These are phyloP conservation scores for Dysdera silvatica DNA, from an alignment of 1,140 invertebrate genomes.

Conservation along the genomic window DNA sequence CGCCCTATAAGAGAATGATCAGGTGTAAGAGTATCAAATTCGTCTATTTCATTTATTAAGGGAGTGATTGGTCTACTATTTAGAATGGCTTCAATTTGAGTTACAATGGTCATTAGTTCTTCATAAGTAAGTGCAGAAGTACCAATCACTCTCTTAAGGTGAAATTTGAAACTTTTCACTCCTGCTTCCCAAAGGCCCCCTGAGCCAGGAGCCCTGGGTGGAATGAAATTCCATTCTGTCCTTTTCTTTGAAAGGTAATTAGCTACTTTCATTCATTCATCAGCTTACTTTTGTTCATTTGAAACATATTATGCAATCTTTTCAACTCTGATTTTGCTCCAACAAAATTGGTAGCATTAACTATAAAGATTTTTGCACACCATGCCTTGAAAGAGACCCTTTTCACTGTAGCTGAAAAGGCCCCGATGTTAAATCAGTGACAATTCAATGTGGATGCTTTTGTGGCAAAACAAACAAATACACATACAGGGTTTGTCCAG, in stretches of 20 bases:
- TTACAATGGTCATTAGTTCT: constrained; percentile 35
- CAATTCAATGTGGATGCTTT: constrained; percentile 34
- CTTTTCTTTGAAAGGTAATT: constrained; percentile 14
- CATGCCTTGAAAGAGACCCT: constrained; percentile 34
- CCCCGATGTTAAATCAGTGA: constrained; percentile 20
- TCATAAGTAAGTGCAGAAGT: constrained; percentile 33
- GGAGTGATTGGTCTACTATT: constrained; percentile 37
- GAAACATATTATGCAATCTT: too few species aligned
- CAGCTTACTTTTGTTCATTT: background rate
- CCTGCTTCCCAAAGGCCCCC: constrained; percentile 27
- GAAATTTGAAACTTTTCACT: constrained; percentile 32
- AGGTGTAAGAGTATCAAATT: constrained; percentile 37
- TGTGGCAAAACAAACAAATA: constrained; percentile 28
- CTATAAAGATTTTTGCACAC: constrained; percentile 35
- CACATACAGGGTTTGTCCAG: too few species aligned
- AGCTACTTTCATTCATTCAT: too few species aligned
- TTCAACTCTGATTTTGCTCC: too few species aligned
- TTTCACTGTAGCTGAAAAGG: constrained; percentile 34
- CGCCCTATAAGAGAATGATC: constrained; percentile 29
- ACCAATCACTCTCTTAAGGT: constrained; percentile 26
- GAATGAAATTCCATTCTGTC: constrained; percentile 43
- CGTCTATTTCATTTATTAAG: constrained; percentile 36
- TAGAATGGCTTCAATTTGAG: constrained; percentile 38
- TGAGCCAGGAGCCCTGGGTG: constrained; percentile 42
- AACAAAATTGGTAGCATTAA: too few species aligned